These are phyloP conservation scores for Bombus pascuorum DNA, from an alignment of 1,140 invertebrate genomes.

Conservation along the genomic window DNA sequence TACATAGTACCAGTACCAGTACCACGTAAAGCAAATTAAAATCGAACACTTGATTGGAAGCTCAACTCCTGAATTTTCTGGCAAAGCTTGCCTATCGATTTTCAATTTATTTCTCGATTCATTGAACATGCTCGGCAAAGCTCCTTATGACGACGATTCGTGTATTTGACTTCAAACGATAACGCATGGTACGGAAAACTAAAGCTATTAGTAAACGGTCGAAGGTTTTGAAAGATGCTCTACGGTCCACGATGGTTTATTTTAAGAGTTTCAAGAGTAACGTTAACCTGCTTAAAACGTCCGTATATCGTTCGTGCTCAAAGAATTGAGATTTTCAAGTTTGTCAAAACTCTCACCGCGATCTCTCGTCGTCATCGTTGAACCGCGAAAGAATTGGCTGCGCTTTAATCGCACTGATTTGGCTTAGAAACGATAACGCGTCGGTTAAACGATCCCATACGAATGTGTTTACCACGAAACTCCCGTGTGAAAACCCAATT, in stretches of 20 bases:
- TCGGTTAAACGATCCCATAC: slow-evolving; percentile 65
- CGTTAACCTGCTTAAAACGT: slow-evolving; percentile 15
- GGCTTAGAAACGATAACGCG: slow-evolving; percentile 60
- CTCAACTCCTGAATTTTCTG: not conserved
- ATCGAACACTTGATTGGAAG: not conserved
- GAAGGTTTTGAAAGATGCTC: slow-evolving; percentile 6
- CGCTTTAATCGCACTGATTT: slow-evolving; percentile 67
- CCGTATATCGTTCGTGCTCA: not conserved
- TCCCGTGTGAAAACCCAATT: slow-evolving; percentile 58
- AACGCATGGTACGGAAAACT: slow-evolving; percentile 24
- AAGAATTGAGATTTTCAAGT: slow-evolving; percentile 23
- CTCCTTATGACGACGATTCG: not conserved
- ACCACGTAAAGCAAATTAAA: not conserved
- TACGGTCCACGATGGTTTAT: slow-evolving; percentile 12
- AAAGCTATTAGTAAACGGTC: not conserved
- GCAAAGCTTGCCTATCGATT: not conserved
- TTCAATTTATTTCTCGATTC: slow-evolving; percentile 7
- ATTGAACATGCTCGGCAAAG: slow-evolving; percentile 4
- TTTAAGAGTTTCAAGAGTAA: not conserved
- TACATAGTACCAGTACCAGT: not conserved
- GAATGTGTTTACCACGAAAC: slow-evolving; percentile 71
- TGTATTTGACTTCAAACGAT: slow-evolving; percentile 19
- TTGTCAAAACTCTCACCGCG: not conserved
- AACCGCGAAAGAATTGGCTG: slow-evolving; percentile 60
- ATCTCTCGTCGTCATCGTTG: slow-evolving; percentile 35